Evolutionary conservation across 2,797 vertebrate species (phyloP), one percentile per base, ranked within the genome.

Genomic region (Pipistrellus kuhlii): DNA sequence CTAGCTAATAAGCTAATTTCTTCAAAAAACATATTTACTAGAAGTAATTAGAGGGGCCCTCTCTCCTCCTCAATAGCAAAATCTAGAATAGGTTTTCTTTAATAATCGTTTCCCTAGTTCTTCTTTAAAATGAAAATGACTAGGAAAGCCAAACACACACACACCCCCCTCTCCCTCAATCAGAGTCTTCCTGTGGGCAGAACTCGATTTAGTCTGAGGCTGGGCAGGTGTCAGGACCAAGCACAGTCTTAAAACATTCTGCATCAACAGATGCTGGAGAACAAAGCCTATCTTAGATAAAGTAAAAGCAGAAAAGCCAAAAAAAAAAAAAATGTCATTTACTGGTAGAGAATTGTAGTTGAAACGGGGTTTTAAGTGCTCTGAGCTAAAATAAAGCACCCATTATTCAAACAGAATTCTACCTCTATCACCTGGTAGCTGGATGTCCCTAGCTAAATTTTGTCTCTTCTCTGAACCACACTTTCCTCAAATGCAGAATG

Each of bases 71-170:
- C n/a, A 91, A 13, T 35, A 69, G 46, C 21, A 48, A 57, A 20
- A 68, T 51, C 57, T 66, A 75, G 44, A 64, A 51, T 76, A 90
- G 17, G 5, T 80, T 87, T 91, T 25, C 77, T 93, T 62, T 91
- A 55, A 62, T 84, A 78, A 41, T 25, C 92, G 18, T 51, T 88
- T 94, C 48, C 48, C 17, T 85, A 25, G 59, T 85, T 88, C 18
- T 51, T 68, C 71, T 53, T 95, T 87, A 64, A 89, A 62, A 85
- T 88, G 30, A 85, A 89, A 62, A 85, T 88, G 30, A 88, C 23
- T 84, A 38, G 32, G 35, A 66, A 14, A 62, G 30, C 51, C 48
- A 10, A 35, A 25, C 66, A 35, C 7, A 3, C 62, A n/a, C 3
- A 3, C 30, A 8, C 59, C 14, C 27, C 20, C 7, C 15, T 17